phyloP scores from a whole-genome alignment of 2,113 vertebrate genomes.

The Crypturellus undulatus region DNA sequence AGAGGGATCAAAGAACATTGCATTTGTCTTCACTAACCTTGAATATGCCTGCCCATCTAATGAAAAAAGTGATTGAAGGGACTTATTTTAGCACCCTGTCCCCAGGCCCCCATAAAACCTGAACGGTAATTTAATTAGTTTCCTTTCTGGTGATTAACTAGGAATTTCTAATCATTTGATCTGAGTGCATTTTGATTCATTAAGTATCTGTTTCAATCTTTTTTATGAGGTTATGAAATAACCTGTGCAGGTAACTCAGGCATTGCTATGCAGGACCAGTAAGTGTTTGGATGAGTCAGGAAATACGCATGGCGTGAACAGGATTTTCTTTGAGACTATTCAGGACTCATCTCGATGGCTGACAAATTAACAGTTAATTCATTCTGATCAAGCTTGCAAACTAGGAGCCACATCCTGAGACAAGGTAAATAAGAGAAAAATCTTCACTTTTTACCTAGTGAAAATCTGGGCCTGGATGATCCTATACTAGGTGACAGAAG shows the following conservation, averaged over 20 bases:
- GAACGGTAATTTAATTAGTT: slow-evolving; percentile 75
- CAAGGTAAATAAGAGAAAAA: neutral
- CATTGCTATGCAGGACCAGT: neutral
- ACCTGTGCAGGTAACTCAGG: neutral
- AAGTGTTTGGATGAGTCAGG: accelerated
- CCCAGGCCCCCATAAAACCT: slow-evolving; percentile 33
- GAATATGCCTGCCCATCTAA: slow-evolving; percentile 41
- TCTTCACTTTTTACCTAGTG: accelerated
- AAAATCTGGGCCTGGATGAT: accelerated
- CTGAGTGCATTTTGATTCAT: slow-evolving; percentile 66
- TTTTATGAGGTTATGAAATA: slow-evolving; percentile 30
- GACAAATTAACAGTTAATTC: neutral
- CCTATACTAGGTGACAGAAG: accelerated
- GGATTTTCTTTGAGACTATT: neutral
- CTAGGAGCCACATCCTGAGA: accelerated
- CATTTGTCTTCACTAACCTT: slow-evolving; percentile 64
- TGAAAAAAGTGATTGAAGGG: slow-evolving; percentile 67
- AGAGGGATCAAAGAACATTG: slow-evolving; percentile 14
- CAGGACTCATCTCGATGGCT: neutral
- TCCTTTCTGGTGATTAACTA: slow-evolving; percentile 72
- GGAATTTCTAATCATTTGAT: slow-evolving; percentile 67
- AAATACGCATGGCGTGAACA: neutral
- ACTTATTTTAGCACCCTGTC: slow-evolving; percentile 23
- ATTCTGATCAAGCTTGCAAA: neutral
- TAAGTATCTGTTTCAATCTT: slow-evolving; percentile 58